Base-by-base conservation (phyloP, 2,113 vertebrate species). In the Malaclemys terrapin region DNA sequence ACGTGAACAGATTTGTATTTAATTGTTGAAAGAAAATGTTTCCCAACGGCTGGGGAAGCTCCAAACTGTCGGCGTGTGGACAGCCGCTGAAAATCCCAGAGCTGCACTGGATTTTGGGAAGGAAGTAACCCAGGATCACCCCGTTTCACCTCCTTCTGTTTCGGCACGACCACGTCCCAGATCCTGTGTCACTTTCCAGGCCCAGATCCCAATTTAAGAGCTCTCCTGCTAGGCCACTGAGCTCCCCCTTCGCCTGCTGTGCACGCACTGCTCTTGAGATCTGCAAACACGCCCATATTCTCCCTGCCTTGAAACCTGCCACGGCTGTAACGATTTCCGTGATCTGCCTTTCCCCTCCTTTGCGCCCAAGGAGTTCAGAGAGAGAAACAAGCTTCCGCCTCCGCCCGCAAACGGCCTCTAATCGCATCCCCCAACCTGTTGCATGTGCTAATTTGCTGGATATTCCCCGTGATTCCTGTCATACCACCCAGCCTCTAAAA, bases 401-500 rank as follows among this genome's bases (percentile, higher is more conserved):
- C n/a, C 7, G 75, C n/a, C 65, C 31, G 4, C 56, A 88, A 72
- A 76, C 52, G 76, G 80, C 53, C 80, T 80, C 75, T 54, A 16
- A 59, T 80, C 80, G 38, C 47, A 47, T 92, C 47, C 47, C 29
- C 72, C 72, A 8, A 88, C 90, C 94, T 84, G 93, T 84, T 59
- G 94, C 81, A 59, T 4, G 29, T 0, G 24, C 90, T 96, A 80
- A 91, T 90, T 89, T 56, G 87, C 80, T 62, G 8, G 83, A 84
- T 38, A 81, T 14, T 79, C 6, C 81, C 2, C 2, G 17, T 76
- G 17, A 89, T 90, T 95, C 96, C 95, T 45, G 1, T 90, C 95
- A 88, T 84, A 89, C 93, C 96, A 65, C 85, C 31, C 24, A 3
- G 94, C 82, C 91, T 95, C 50, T 94, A 5, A 75, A 52, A 76